A percentile compares a stretch with the other conserved stretches of the same genome.
Conservation (phyloP, 1,140 invertebrate genomes). For the Brachystomella parvula region DNA sequence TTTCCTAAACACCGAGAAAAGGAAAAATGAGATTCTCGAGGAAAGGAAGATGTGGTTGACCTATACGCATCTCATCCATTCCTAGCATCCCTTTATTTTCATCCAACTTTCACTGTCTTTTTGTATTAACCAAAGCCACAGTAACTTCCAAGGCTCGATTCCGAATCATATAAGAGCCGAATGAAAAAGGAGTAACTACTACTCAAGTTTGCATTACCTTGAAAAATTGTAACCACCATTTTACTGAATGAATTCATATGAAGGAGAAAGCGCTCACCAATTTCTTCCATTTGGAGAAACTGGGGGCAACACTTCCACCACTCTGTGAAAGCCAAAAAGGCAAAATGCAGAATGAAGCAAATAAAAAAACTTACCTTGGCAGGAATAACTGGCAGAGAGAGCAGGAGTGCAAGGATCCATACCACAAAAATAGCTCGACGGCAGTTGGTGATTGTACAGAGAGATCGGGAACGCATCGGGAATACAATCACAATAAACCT, state of each 20-base stretch:
- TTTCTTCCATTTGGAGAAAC: too few relatives aligned
- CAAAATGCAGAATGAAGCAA: not conserved
- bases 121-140: not conserved
- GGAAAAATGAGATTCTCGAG: too few relatives aligned
- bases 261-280: too few relatives aligned
- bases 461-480: constrained; percentile 46
- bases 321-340: too few relatives aligned
- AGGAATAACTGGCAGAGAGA: constrained; percentile 42
- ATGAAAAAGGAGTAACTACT: not conserved
- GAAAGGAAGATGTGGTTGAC: too few relatives aligned
- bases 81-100: not conserved
- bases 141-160: not conserved
- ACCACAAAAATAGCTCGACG: constrained; percentile 43
- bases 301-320: too few relatives aligned
- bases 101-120: not conserved
- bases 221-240: too few relatives aligned
- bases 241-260: too few relatives aligned
- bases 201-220: not conserved
- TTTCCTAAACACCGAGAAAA: too few relatives aligned
- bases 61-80: not conserved
- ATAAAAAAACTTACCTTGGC: constrained; percentile 42
- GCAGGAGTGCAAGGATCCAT: constrained; percentile 43
- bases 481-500: constrained; percentile 50
- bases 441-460: constrained; percentile 47
- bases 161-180: too few relatives aligned